These are phyloP conservation scores for Volucella zonaria DNA, from an alignment of 2,888 invertebrate species.

Conservation along the genomic window DNA sequence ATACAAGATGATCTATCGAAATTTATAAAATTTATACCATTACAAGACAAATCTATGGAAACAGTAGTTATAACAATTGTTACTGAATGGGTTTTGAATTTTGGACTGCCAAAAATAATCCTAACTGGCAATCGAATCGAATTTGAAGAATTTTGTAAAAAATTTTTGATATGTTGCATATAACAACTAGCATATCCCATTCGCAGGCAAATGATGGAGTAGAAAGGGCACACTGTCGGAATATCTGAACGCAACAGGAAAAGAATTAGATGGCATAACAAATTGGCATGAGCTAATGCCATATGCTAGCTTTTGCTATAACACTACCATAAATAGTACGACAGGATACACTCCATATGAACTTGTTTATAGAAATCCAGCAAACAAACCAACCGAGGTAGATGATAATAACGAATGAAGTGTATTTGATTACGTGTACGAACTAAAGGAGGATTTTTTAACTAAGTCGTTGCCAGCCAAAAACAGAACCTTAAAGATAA, in stretches of 20 bases:
- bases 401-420: conserved; percentile 5
- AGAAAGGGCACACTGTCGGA: conserved; percentile 34
- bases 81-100: conserved; percentile 25
- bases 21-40: conserved; percentile 6
- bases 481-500: conserved; percentile 21
- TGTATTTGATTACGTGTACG: conserved; percentile 32
- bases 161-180: conserved; percentile 26
- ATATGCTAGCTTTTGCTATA: conserved; percentile 39
- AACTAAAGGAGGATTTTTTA: conserved; percentile 28
- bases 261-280: conserved; percentile 27
- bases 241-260: conserved; percentile 46
- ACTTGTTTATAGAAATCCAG: conserved; percentile 14
- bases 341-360: conserved; percentile 44
- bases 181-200: conserved; percentile 42
- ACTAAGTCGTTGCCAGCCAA: conserved; percentile 16
- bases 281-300: conserved; percentile 47
- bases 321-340: conserved; percentile 28
- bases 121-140: conserved; percentile 10
- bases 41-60: conserved; percentile 22
- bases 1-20: conserved; percentile 39
- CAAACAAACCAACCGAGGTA: conserved; percentile 22
- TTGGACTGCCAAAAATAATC: conserved; percentile 15
- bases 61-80: conserved; percentile 16
- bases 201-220: conserved; percentile 41
- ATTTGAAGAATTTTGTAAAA: conserved; percentile 31